Percentiles rank a stretch among this genome's conserved stretches.
Conservation (phyloP, 2,113 vertebrate genomes). For the Casuarius casuarius region DNA sequence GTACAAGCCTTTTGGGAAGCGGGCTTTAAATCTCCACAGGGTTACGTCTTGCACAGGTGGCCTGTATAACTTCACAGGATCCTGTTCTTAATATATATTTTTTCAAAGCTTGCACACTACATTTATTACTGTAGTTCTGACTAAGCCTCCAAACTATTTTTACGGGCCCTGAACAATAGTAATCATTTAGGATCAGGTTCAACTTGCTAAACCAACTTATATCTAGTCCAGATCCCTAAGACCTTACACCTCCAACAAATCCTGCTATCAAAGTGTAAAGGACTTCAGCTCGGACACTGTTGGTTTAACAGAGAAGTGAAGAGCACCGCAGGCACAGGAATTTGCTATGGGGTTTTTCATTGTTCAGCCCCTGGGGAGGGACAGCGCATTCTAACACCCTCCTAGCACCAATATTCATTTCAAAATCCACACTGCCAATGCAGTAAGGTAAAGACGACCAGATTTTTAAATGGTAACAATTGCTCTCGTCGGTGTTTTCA, state of each 20-base stretch:
- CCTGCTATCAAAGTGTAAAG: background rate
- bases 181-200: conserved; percentile 53
- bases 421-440: background rate
- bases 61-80: conserved; percentile 40
- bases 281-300: background rate
- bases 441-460: background rate
- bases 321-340: background rate
- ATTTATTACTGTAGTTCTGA: conserved; percentile 70
- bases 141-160: conserved; percentile 71
- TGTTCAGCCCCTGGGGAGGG: background rate
- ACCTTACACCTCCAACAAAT: background rate
- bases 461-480: background rate
- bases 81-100: conserved; percentile 17
- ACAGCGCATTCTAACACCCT: background rate
- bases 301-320: background rate
- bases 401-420: background rate
- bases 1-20: background rate
- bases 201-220: conserved; percentile 44
- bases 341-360: background rate
- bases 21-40: conserved; percentile 40
- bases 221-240: conserved; percentile 14
- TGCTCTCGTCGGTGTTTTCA: background rate
- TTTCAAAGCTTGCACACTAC: conserved; percentile 52
- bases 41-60: conserved; percentile 54
- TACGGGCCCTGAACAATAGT: conserved; percentile 46